Conservation (phyloP, 2,797 vertebrate genomes). For the Ambastaia sidthimunki region DNA sequence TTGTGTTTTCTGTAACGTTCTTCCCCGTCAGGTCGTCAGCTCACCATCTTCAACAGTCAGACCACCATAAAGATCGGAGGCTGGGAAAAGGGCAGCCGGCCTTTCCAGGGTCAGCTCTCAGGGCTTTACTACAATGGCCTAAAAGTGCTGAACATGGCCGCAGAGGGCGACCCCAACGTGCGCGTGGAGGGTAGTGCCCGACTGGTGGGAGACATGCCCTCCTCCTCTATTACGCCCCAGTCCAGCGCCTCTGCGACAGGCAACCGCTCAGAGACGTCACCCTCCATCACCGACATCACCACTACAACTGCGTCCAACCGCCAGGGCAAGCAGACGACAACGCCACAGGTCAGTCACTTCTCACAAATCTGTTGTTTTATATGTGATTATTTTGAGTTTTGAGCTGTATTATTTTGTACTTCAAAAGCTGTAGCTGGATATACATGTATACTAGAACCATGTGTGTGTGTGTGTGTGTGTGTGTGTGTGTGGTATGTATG, state of each 20-base stretch:
- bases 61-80: constrained; percentile 97
- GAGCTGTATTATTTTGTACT: neutral
- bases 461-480: too few relatives aligned
- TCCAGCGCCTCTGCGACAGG: constrained; percentile 93
- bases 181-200: constrained; percentile 94
- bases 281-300: constrained; percentile 94
- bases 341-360: constrained; percentile 82
- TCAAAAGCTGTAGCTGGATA: neutral
- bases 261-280: constrained; percentile 96
- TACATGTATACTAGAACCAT: too few relatives aligned
- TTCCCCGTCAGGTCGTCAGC: constrained; percentile 94
- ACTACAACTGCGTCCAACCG: constrained; percentile 95
- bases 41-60: constrained; percentile 99
- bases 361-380: neutral
- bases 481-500: too few relatives aligned
- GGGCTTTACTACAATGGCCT: constrained; percentile 99
- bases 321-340: constrained; percentile 87
- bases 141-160: constrained; percentile 99
- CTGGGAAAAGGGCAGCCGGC: constrained; percentile 84
- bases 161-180: constrained; percentile 96
- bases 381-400: too few relatives aligned
- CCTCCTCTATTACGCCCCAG: constrained; percentile 97
- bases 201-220: constrained; percentile 98
- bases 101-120: constrained; percentile 98
- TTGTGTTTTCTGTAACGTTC: constrained; percentile 84